A percentile compares a stretch with the other conserved stretches of the same genome.
These are phyloP conservation scores for Ataeniobius toweri DNA, from an alignment of 2,797 vertebrate species.

Conservation along the genomic window DNA sequence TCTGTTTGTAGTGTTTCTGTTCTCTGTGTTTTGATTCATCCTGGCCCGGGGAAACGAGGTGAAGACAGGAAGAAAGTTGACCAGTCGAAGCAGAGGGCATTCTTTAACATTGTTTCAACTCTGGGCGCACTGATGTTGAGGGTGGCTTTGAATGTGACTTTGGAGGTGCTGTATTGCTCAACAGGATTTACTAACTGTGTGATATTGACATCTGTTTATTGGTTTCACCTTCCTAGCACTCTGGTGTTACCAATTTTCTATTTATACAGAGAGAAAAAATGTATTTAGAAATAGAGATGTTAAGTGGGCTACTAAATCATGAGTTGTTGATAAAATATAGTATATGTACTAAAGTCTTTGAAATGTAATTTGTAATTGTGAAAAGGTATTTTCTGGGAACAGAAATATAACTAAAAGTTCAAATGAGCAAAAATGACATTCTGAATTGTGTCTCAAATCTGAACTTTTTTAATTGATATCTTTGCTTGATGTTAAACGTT, in stretches of 20 bases:
- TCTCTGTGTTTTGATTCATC: conserved; percentile 17
- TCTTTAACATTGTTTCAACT: conserved; percentile 28
- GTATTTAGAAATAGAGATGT: background rate
- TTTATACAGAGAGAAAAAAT: conserved; percentile 16
- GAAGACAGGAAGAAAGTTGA: background rate
- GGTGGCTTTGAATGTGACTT: background rate
- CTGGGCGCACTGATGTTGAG: background rate
- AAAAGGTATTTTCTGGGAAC: no score
- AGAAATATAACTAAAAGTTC: no score
- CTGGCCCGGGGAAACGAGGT: conserved; percentile 8
- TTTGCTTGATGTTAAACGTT: background rate
- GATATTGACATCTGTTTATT: background rate
- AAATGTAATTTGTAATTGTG: background rate
- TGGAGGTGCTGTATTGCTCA: accelerated
- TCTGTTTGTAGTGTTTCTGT: conserved; percentile 43
- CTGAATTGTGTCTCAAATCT: background rate
- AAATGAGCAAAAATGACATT: background rate
- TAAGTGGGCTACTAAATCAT: no score
- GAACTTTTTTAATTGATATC: background rate
- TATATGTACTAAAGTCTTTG: background rate
- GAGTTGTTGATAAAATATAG: background rate
- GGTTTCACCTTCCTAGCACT: conserved; percentile 1
- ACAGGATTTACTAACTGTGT: background rate
- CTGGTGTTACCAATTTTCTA: conserved; percentile 25
- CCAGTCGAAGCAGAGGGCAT: conserved; percentile 29